Conservation (phyloP, 1,140 invertebrate genomes). For the Drosophila santomea region DNA sequence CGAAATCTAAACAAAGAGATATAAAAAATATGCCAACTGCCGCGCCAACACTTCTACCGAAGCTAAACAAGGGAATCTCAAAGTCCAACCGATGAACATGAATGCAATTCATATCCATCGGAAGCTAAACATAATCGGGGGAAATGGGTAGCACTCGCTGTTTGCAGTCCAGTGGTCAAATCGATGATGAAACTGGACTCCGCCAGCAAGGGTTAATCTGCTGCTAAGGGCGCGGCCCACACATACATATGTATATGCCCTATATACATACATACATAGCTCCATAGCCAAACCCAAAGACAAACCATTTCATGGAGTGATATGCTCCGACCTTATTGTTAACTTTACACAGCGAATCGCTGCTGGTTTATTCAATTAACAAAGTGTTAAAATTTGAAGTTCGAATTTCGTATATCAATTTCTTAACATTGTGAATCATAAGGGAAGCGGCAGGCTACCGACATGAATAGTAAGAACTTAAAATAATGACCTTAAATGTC, state of each 20-base stretch:
- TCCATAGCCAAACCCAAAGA: background rate
- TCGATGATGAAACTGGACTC: constrained; percentile 20
- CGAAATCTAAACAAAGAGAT: constrained; percentile 61
- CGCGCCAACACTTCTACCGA: constrained; percentile 39
- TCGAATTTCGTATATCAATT: no score
- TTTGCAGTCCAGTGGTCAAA: constrained; percentile 11
- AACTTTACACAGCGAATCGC: background rate
- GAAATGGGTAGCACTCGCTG: background rate
- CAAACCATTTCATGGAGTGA: background rate
- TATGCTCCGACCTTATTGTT: constrained; percentile 15
- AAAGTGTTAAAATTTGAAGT: no score
- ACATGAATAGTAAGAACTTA: no score
- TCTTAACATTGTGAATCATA: no score
- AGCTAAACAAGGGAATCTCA: constrained; percentile 32
- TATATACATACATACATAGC: background rate
- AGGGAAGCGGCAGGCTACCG: no score
- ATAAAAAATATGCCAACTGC: constrained; percentile 54
- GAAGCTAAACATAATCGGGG: constrained; percentile 14
- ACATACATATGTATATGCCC: background rate
- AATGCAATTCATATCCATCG: constrained; percentile 39
- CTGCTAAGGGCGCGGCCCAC: constrained; percentile 16
- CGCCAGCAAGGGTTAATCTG: constrained; percentile 1
- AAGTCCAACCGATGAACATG: constrained; percentile 39
- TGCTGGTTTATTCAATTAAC: no score
- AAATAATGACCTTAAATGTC: no score